phyloP scores from a whole-genome alignment of 1,140 invertebrate species.

The Proctacanthus coquilletti region DNA sequence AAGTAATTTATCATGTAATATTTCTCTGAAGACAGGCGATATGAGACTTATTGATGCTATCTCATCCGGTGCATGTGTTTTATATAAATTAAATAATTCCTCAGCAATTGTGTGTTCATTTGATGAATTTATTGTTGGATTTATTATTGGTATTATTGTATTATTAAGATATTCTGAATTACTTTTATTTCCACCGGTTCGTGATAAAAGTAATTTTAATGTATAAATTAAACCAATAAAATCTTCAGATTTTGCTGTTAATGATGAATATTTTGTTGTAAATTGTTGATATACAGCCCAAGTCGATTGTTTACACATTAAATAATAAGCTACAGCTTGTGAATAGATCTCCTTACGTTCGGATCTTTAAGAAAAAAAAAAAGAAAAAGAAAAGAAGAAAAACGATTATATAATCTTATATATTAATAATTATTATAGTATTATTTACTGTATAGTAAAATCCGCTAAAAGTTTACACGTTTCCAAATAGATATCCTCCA shows the following conservation, averaged over 20 bases:
- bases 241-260: no score
- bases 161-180: not conserved
- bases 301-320: not conserved
- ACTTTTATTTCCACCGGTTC: not conserved
- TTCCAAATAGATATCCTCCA: constrained; percentile 13
- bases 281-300: no score
- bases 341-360: constrained; percentile 16
- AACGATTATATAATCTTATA: no score
- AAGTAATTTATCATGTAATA: not conserved
- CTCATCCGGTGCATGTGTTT: not conserved
- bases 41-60: not conserved
- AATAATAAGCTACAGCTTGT: not conserved
- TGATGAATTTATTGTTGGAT: not conserved
- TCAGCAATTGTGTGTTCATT: not conserved
- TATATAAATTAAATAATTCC: not conserved
- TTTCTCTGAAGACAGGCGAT: not conserved
- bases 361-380: constrained; percentile 17
- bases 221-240: not conserved
- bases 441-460: constrained; percentile 22
- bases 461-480: constrained; percentile 25
- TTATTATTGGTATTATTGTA: not conserved
- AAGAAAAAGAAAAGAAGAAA: no score
- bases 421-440: no score
- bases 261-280: no score
- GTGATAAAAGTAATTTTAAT: not conserved